Percentiles rank a stretch among this genome's conserved stretches.
These are phyloP conservation scores for Ditylenchus dipsaci DNA, from an alignment of 1,140 invertebrate genomes.

Conservation along the genomic window DNA sequence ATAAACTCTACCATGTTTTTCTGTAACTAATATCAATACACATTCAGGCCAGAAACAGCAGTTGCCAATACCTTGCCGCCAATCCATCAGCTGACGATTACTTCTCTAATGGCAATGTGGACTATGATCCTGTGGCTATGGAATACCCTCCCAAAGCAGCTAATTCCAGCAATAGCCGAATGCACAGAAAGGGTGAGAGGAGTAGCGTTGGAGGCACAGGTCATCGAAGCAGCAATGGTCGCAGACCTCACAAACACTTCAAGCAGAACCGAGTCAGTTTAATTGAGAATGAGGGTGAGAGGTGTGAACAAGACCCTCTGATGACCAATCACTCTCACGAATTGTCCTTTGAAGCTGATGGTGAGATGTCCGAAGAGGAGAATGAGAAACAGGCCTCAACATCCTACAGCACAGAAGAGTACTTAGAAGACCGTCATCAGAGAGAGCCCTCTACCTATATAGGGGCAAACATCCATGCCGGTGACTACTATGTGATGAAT, in stretches of 20 bases:
- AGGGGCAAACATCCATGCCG: neutral
- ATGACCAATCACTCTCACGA: neutral
- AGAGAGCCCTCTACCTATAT: neutral
- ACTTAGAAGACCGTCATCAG: neutral
- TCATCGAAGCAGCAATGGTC: neutral
- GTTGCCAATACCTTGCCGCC: too few relatives aligned
- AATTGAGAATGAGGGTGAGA: slow-evolving; percentile 16
- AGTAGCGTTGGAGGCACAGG: neutral
- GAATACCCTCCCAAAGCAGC: neutral
- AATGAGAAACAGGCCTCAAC: neutral
- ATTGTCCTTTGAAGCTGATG: slow-evolving; percentile 21
- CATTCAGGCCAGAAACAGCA: too few relatives aligned
- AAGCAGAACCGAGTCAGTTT: slow-evolving; percentile 18
- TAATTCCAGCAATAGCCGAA: neutral
- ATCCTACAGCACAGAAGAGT: neutral
- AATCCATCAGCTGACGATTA: too few relatives aligned
- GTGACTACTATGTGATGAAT: too few relatives aligned
- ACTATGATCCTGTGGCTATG: neutral
- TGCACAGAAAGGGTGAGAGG: neutral
- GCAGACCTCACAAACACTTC: neutral
- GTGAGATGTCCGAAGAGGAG: slow-evolving; percentile 21
- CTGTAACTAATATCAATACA: too few relatives aligned
- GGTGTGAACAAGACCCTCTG: slow-evolving; percentile 13
- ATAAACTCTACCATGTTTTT: too few relatives aligned
- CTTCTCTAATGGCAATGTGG: too few relatives aligned